Evolutionary conservation across 2,888 invertebrate species (phyloP).

Genomic region (Apodemia zela): DNA sequence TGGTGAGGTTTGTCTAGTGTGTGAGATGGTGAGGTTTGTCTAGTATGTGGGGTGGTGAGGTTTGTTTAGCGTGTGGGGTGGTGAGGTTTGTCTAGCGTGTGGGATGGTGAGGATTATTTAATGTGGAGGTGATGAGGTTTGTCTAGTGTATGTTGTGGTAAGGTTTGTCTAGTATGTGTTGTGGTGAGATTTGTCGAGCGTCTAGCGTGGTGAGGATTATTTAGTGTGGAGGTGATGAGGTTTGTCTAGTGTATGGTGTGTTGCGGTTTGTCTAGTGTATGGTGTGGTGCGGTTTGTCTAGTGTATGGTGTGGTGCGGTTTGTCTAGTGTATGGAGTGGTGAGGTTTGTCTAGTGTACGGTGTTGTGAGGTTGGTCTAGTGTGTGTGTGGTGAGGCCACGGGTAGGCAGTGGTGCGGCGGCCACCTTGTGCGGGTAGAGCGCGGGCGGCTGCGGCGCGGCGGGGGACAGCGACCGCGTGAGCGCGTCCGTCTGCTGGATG

Average conservation of each 20-base stretch:
- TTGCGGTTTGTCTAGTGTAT: background rate
- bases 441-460: conserved; percentile 76
- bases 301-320: background rate
- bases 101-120: background rate
- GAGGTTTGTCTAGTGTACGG: background rate
- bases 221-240: background rate
- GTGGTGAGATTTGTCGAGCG: background rate
- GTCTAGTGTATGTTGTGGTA: background rate
- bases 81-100: background rate
- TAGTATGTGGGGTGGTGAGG: background rate
- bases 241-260: background rate
- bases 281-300: background rate
- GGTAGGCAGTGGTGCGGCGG: background rate
- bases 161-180: background rate
- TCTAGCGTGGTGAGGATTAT: background rate
- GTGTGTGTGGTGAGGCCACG: background rate
- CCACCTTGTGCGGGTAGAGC: conserved; percentile 61
- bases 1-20: background rate
- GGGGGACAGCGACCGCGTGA: conserved; percentile 93
- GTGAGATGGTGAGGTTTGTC: background rate
- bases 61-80: background rate
- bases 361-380: background rate
- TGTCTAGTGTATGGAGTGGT: background rate
- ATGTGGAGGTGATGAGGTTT: background rate
- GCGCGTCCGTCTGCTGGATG: conserved; percentile 94